phyloP scores from a whole-genome alignment of 2,888 invertebrate species.

The Falcaria lacertinaria region DNA sequence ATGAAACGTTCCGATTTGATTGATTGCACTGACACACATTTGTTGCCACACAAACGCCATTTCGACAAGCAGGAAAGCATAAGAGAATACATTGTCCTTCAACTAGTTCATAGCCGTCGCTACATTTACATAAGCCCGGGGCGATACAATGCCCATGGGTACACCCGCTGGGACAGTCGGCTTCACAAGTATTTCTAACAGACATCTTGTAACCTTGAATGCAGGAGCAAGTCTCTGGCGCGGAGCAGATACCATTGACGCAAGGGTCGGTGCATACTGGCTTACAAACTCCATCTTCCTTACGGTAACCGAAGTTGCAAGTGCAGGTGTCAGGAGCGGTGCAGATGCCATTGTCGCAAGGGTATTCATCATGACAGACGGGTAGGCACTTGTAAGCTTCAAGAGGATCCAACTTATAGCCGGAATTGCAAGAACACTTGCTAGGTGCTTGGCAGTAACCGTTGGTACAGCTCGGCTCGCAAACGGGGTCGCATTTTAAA shows the following conservation, averaged over 20 bases:
- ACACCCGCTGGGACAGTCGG: constrained; percentile 32
- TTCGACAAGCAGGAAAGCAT: background rate
- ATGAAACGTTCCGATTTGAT: background rate
- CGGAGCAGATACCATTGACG: constrained; percentile 64
- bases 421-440: constrained; percentile 14
- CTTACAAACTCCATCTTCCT: constrained; percentile 18
- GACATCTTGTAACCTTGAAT: constrained; percentile 47
- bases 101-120: background rate
- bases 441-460: constrained; percentile 29
- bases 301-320: constrained; percentile 32
- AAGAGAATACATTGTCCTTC: constrained; percentile 8
- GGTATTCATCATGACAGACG: constrained; percentile 14
- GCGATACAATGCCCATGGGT: constrained; percentile 24
- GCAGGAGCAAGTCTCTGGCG: constrained; percentile 69
- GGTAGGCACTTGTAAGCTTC: background rate
- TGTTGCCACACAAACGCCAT: constrained; percentile 10
- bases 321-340: constrained; percentile 29
- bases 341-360: constrained; percentile 58
- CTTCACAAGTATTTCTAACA: constrained; percentile 25
- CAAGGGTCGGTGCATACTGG: constrained; percentile 58
- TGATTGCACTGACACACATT: constrained; percentile 9
- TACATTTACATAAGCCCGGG: constrained; percentile 31
- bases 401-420: constrained; percentile 4
- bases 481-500: constrained; percentile 33
- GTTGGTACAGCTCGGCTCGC: constrained; percentile 34